Base-by-base conservation (phyloP, 2,113 vertebrate species). In the Larimichthys polyactis region DNA sequence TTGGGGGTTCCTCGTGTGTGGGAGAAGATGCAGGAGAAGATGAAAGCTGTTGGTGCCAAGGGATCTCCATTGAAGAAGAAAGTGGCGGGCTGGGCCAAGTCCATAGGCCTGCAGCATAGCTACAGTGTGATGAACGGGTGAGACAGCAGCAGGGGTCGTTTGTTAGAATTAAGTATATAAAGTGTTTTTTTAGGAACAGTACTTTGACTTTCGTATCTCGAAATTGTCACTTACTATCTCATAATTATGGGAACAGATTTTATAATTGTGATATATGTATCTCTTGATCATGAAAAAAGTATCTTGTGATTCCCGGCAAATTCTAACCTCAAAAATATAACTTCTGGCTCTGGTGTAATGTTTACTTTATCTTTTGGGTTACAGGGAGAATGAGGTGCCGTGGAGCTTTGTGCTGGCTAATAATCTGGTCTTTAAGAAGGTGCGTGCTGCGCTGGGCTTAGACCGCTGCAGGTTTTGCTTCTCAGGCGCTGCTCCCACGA, bases 21-120 rank as follows among this genome's bases (percentile, higher is more conserved):
- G 95, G 96, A 96, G 89, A 96, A 96, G 90, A 96, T 96, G 82
- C 92, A 95, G 68, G 96, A 96, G 83, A 95, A 79, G 51, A 95
- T 96, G 60, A 65, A 24, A 68, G 79, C 84, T 3, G 17, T 29
- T 0, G 90, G 93, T n/a, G 90, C 90, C 14, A 95, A 96, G 69
- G 1, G 89, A 0, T 92, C 95, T 0, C 58, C 89, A 0, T 19
- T 96, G 60, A 94, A 40, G 81, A 94, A 85, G 79, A 90, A 46
- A 64, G 74, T 96, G 66, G 87, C 87, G 0, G 86, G 77, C 73
- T 95, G 95, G 95, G 95, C 95, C 64, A 96, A 95, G 78, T 83
- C 85, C 32, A 86, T 94, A 0, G 96, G 96, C 19, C 94, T 95
- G 58, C 84, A 91, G 55, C 93, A 95, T 73, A 95, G 84, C 91